These are phyloP conservation scores for Mimumesa dahlbomi DNA, from an alignment of 2,888 invertebrate species.

Conservation along the genomic window DNA sequence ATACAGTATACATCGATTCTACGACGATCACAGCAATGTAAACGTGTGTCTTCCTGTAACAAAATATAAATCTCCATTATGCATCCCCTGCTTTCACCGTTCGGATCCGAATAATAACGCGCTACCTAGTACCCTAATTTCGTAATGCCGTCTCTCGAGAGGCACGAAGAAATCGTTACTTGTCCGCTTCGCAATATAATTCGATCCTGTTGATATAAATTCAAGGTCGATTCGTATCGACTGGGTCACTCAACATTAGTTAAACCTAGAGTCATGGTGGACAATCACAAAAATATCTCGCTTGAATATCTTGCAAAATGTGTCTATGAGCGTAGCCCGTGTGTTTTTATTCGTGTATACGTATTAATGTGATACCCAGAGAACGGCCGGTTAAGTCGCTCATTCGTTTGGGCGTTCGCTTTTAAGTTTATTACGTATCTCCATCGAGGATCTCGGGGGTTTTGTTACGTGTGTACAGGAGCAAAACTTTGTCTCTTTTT, in stretches of 20 bases:
- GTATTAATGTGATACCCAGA: constrained; percentile 14
- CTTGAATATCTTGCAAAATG: constrained; percentile 66
- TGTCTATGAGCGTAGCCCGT: constrained; percentile 40
- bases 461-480: constrained; percentile 19
- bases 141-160: constrained; percentile 44
- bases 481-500: constrained; percentile 17
- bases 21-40: constrained; percentile 72
- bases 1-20: constrained; percentile 46
- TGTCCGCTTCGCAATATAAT: constrained; percentile 34
- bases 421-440: constrained; percentile 19
- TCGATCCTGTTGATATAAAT: constrained; percentile 49
- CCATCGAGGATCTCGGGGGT: constrained; percentile 14
- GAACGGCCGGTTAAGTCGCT: constrained; percentile 21
- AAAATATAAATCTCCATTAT: constrained; percentile 80
- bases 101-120: constrained; percentile 75
- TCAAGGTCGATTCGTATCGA: constrained; percentile 46
- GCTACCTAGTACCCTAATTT: constrained; percentile 60
- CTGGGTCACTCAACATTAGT: constrained; percentile 39
- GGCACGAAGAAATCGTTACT: constrained; percentile 58
- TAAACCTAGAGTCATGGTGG: constrained; percentile 59
- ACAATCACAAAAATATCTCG: constrained; percentile 77
- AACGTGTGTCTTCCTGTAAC: constrained; percentile 78
- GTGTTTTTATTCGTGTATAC: constrained; percentile 28
- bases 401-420: constrained; percentile 12
- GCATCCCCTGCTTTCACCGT: constrained; percentile 72